Percentiles rank a stretch among this genome's conserved stretches.
These are phyloP conservation scores for Tenthredo livida DNA, from an alignment of 2,888 invertebrate species.

Conservation along the genomic window DNA sequence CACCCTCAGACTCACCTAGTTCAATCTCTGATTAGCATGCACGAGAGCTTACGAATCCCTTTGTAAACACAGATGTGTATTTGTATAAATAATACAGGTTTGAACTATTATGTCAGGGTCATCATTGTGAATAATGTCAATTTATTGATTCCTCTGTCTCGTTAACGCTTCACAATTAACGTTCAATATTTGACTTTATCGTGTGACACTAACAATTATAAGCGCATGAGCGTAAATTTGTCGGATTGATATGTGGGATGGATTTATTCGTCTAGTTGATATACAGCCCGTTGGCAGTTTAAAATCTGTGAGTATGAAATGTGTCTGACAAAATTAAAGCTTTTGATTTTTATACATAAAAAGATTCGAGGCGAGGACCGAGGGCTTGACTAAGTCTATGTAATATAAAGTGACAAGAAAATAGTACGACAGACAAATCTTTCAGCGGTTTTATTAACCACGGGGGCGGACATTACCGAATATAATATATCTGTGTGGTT, in stretches of 20 bases:
- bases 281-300: background rate
- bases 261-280: background rate
- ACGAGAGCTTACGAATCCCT: background rate
- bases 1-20: background rate
- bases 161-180: background rate
- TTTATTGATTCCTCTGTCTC: background rate
- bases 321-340: background rate
- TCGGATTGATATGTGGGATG: background rate
- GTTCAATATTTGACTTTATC: background rate
- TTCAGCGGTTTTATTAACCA: background rate
- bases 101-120: background rate
- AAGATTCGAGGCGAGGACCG: background rate
- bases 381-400: background rate
- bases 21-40: slow-evolving; percentile 17
- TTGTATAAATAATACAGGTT: background rate
- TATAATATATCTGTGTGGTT: background rate
- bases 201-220: background rate
- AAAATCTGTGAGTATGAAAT: background rate
- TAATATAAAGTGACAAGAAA: slow-evolving; percentile 2
- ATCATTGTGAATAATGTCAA: background rate
- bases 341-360: background rate
- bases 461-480: background rate
- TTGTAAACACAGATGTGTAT: background rate
- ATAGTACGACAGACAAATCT: background rate
- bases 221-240: background rate